These are phyloP conservation scores for Tinamus guttatus DNA, from an alignment of 2,113 vertebrate species.

Conservation along the genomic window DNA sequence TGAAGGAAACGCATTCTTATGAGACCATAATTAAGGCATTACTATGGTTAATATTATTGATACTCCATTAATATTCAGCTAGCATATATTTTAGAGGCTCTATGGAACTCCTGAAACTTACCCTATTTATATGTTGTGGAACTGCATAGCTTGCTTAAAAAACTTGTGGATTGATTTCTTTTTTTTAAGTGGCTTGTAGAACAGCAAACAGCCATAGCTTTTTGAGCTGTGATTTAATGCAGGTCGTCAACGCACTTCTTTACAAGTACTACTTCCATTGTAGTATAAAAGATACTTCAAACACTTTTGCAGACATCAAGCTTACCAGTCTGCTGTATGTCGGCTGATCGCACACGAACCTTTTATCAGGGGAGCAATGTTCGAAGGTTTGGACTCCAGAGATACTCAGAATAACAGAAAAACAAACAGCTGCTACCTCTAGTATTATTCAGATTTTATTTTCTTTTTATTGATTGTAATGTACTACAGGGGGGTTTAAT, in stretches of 20 bases:
- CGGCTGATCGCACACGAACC: slow-evolving; percentile 54
- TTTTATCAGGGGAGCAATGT: slow-evolving; percentile 71
- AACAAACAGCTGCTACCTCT: slow-evolving; percentile 98
- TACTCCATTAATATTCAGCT: slow-evolving; percentile 80
- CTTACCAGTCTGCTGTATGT: slow-evolving; percentile 50
- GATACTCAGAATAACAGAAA: slow-evolving; percentile 77
- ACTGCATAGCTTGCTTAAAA: slow-evolving; percentile 68
- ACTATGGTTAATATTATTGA: slow-evolving; percentile 76
- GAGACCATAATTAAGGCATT: slow-evolving; percentile 61
- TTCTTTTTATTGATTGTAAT: slow-evolving; percentile 79
- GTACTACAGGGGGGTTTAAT: slow-evolving; percentile 64
- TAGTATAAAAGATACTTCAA: slow-evolving; percentile 56
- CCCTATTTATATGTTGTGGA: slow-evolving; percentile 82
- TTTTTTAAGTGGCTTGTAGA: slow-evolving; percentile 56
- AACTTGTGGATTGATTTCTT: slow-evolving; percentile 51
- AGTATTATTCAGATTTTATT: slow-evolving; percentile 87
- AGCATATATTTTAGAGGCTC: slow-evolving; percentile 77
- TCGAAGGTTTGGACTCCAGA: slow-evolving; percentile 72
- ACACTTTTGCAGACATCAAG: slow-evolving; percentile 41
- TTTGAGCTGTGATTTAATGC: slow-evolving; percentile 52
- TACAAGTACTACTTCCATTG: slow-evolving; percentile 44
- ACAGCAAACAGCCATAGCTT: slow-evolving; percentile 48
- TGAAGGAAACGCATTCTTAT: slow-evolving; percentile 68
- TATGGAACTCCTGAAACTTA: slow-evolving; percentile 75
- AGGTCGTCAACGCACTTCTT: slow-evolving; percentile 56